Conservation (phyloP, 2,888 invertebrate genomes). For the Graphium colonna region DNA sequence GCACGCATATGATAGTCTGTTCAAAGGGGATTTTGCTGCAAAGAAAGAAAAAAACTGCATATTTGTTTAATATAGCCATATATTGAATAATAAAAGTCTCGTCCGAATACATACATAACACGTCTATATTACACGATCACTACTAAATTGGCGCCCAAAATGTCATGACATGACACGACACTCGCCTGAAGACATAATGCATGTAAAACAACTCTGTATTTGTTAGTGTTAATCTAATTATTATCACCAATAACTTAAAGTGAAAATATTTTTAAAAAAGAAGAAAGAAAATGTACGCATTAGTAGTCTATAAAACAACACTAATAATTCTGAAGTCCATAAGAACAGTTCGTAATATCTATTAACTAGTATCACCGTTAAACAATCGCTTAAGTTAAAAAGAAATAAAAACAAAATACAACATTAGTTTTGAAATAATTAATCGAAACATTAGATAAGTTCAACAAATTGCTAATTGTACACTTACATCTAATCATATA, state of each 20-base stretch:
- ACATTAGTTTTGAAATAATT: neutral
- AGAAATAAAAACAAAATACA: neutral
- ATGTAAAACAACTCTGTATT: conserved; percentile 44
- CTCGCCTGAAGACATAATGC: conserved; percentile 26
- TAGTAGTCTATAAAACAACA: neutral
- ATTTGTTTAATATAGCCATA: conserved; percentile 67
- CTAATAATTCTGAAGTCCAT: conserved; percentile 22
- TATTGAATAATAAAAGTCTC: conserved; percentile 60
- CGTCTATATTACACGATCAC: conserved; percentile 55
- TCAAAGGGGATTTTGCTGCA: conserved; percentile 1
- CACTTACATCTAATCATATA: conserved; percentile 40
- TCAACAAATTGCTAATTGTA: conserved; percentile 45
- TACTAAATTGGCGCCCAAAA: conserved; percentile 34
- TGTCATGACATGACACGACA: neutral
- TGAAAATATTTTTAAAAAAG: conserved; percentile 36
- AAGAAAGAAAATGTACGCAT: conserved; percentile 16
- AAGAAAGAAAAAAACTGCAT: conserved; percentile 30
- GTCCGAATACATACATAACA: conserved; percentile 67
- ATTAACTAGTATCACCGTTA: conserved; percentile 70
- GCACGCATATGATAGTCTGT: conserved; percentile 6
- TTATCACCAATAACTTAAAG: conserved; percentile 48
- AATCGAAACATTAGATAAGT: neutral
- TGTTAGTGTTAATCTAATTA: conserved; percentile 35
- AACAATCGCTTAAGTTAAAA: conserved; percentile 32
- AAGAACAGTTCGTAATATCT: conserved; percentile 44